Evolutionary conservation across 2,113 vertebrate genomes (phyloP).

Genomic region (Mastomys coucha): DNA sequence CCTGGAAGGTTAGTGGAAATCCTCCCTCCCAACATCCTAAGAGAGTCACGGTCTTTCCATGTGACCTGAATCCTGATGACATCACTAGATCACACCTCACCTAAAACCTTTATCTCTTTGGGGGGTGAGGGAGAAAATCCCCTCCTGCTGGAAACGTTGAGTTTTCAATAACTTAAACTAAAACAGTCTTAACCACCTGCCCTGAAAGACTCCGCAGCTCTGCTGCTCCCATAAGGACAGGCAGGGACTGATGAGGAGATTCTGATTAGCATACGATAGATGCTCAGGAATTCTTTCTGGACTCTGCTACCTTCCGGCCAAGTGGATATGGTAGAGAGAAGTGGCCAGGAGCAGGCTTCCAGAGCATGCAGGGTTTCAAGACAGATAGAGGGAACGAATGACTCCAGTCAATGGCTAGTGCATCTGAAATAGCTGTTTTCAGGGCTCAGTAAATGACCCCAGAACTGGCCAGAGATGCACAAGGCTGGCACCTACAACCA

Average conservation of each 20-base stretch:
- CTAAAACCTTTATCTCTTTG: not conserved
- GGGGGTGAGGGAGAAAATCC: not conserved
- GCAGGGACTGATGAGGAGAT: not conserved
- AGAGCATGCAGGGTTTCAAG: not conserved
- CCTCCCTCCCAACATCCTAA: not conserved
- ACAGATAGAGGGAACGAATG: not conserved
- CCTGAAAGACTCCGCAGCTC: not conserved
- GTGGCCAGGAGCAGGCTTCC: not conserved
- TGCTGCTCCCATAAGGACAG: not conserved
- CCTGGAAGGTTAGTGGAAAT: not conserved
- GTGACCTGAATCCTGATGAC: slow-evolving; percentile 26
- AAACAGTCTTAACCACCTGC: not conserved
- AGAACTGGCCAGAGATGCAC: not conserved
- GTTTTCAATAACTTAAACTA: slow-evolving; percentile 13
- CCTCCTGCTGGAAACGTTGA: slow-evolving; percentile 8
- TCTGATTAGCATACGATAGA: not conserved
- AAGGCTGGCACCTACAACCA: not conserved
- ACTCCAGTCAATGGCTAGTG: not conserved
- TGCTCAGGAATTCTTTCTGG: not conserved
- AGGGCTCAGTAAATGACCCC: not conserved
- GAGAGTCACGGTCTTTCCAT: not conserved
- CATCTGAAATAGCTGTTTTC: not conserved
- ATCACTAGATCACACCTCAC: not conserved
- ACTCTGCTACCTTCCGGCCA: not conserved
- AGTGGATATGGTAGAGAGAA: not conserved